Evolutionary conservation across 92 coral and sea anemone species (phyloP).

Genomic region (Paramuricea clavata): DNA sequence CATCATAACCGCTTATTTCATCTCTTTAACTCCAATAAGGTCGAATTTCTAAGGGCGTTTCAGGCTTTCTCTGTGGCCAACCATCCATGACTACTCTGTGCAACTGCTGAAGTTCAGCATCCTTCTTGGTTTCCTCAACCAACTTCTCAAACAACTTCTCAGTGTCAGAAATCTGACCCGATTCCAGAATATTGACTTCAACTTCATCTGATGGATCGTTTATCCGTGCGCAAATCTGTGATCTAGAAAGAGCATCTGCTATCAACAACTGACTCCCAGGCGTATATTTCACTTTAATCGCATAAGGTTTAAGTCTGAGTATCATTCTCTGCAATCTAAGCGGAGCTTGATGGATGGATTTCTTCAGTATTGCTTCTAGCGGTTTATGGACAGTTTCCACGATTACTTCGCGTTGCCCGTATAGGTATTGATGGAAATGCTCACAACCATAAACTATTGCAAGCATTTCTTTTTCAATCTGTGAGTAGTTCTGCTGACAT

Average conservation of each 20-base stretch:
- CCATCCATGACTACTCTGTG: conserved; percentile 49
- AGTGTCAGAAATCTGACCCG: conserved; percentile 4
- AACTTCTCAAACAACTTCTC: conserved; percentile 30
- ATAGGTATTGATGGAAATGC: conserved; percentile 4
- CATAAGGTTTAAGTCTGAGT: neutral
- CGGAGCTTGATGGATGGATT: neutral
- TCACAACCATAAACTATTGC: neutral
- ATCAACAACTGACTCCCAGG: conserved; percentile 10
- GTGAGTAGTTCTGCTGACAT: conserved; percentile 1
- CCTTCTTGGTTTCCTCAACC: conserved; percentile 42
- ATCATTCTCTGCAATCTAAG: conserved; percentile 3
- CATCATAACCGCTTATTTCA: conserved; percentile 60
- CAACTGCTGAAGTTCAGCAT: conserved; percentile 48
- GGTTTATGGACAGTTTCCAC: too few species aligned
- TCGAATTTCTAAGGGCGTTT: conserved; percentile 53
- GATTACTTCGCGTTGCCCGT: neutral
- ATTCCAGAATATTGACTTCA: neutral
- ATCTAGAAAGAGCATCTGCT: conserved; percentile 16
- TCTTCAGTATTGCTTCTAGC: too few species aligned
- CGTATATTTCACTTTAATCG: conserved; percentile 15
- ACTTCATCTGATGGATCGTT: conserved; percentile 14
- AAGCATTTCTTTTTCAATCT: conserved; percentile 6
- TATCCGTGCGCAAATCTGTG: neutral
- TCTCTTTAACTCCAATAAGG: conserved; percentile 58
- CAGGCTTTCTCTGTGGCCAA: conserved; percentile 61